Evolutionary conservation across 2,797 vertebrate genomes (phyloP).

Genomic region (Iguana delicatissima): DNA sequence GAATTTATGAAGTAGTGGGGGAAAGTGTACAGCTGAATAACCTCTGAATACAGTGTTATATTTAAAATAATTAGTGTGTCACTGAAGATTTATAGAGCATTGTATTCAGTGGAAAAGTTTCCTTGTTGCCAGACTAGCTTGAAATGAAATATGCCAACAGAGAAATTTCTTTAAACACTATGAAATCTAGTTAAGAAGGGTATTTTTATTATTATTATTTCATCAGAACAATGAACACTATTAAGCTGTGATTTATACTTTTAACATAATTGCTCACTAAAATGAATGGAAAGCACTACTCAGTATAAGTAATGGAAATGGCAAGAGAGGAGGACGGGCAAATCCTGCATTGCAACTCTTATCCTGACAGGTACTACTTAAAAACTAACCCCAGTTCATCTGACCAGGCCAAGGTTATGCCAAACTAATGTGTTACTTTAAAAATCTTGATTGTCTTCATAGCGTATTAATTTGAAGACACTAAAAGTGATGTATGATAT

Average conservation of each 20-base stretch:
- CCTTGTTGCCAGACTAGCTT: conserved; percentile 58
- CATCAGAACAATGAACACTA: conserved; percentile 47
- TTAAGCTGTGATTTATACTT: conserved; percentile 63
- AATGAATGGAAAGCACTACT: conserved; percentile 51
- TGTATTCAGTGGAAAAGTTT: conserved; percentile 42
- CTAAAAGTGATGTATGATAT: neutral
- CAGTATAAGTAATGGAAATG: conserved; percentile 53
- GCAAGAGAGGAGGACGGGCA: neutral
- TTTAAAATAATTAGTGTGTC: conserved; percentile 66
- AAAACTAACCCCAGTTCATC: conserved; percentile 20
- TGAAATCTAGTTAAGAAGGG: conserved; percentile 65
- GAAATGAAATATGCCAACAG: conserved; percentile 63
- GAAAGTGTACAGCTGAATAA: conserved; percentile 44
- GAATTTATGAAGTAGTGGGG: conserved; percentile 60
- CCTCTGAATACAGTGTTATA: conserved; percentile 34
- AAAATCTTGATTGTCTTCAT: neutral
- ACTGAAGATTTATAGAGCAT: conserved; percentile 66
- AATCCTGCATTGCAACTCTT: conserved; percentile 35
- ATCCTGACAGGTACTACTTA: conserved; percentile 7
- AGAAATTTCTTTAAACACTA: conserved; percentile 57
- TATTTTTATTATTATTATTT: conserved; percentile 54
- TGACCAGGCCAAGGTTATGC: neutral
- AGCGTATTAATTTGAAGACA: conserved; percentile 5
- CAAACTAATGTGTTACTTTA: conserved; percentile 25
- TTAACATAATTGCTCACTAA: conserved; percentile 67